Conservation (phyloP, 2,113 vertebrate species). For the Cathartes aura region DNA sequence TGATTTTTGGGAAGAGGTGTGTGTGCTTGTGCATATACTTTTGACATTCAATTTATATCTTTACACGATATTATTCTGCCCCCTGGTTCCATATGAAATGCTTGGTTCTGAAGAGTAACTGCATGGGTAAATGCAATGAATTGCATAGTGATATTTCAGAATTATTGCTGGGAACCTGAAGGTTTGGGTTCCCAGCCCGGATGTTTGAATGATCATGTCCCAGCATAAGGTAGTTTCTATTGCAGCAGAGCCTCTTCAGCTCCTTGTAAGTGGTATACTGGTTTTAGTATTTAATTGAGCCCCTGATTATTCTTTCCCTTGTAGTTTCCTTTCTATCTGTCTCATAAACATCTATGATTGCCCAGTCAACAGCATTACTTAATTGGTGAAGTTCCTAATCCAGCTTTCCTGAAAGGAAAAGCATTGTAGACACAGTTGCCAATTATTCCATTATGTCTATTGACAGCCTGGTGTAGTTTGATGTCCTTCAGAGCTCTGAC, state of each 20-base stretch:
- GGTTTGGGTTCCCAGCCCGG: not conserved
- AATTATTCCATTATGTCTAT: slow-evolving; percentile 64
- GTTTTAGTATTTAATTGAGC: not conserved
- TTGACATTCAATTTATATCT: not conserved
- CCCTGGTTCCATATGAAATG: not conserved
- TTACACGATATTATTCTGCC: not conserved
- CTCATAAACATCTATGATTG: slow-evolving; percentile 40
- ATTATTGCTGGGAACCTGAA: not conserved
- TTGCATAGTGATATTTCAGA: not conserved
- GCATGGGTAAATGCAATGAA: not conserved
- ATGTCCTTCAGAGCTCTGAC: slow-evolving; percentile 65
- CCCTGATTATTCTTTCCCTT: not conserved
- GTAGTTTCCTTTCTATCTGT: slow-evolving; percentile 6
- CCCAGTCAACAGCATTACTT: slow-evolving; percentile 40
- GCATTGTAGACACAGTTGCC: slow-evolving; percentile 7
- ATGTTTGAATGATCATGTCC: not conserved
- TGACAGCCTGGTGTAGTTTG: slow-evolving; percentile 44
- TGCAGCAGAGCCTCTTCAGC: not conserved
- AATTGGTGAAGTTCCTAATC: slow-evolving; percentile 63
- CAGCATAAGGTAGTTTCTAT: not conserved
- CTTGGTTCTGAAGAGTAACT: not conserved
- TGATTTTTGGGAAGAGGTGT: not conserved
- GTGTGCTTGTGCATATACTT: not conserved
- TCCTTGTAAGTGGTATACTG: not conserved
- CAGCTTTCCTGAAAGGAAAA: slow-evolving; percentile 47